Percentiles rank a stretch among this genome's conserved stretches.
Conservation (phyloP, 2,888 invertebrate species). For the Eilema sororculum region DNA sequence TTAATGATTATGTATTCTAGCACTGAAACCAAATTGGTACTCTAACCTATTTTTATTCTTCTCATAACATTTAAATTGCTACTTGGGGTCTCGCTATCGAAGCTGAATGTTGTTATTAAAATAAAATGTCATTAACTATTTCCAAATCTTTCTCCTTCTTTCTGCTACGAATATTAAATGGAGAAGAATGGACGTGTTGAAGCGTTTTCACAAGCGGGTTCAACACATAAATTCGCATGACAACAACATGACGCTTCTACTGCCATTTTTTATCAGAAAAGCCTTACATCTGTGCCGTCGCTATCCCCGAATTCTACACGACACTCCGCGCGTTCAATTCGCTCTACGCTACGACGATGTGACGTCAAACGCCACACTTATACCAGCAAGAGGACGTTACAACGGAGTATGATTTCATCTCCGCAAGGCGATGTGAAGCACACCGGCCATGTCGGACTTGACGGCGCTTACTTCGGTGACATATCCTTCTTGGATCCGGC, state of each 20-base stretch:
- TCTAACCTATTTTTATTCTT: constrained; percentile 13
- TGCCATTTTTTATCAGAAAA: constrained; percentile 47
- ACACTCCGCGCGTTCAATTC: constrained; percentile 69
- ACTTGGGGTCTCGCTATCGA: constrained; percentile 32
- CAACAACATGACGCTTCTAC: constrained; percentile 54
- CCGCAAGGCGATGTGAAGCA: constrained; percentile 99
- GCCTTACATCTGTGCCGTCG: constrained; percentile 50
- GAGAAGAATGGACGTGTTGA: neutral
- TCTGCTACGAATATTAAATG: neutral
- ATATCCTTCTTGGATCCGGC: constrained; percentile 88
- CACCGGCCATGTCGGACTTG: constrained; percentile 97
- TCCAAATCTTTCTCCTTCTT: neutral
- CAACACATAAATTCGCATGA: neutral
- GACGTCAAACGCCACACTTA: constrained; percentile 84
- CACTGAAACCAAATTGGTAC: constrained; percentile 23
- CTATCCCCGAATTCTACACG: constrained; percentile 73
- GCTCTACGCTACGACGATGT: constrained; percentile 78
- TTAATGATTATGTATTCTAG: constrained; percentile 24
- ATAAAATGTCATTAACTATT: neutral
- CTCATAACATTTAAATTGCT: constrained; percentile 21
- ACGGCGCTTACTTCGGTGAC: constrained; percentile 99
- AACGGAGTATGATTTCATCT: constrained; percentile 97
- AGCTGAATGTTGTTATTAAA: constrained; percentile 40
- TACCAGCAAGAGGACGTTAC: constrained; percentile 89
- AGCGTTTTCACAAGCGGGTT: neutral